These are phyloP conservation scores for Lineus longissimus DNA, from an alignment of 1,140 invertebrate genomes.

Conservation along the genomic window DNA sequence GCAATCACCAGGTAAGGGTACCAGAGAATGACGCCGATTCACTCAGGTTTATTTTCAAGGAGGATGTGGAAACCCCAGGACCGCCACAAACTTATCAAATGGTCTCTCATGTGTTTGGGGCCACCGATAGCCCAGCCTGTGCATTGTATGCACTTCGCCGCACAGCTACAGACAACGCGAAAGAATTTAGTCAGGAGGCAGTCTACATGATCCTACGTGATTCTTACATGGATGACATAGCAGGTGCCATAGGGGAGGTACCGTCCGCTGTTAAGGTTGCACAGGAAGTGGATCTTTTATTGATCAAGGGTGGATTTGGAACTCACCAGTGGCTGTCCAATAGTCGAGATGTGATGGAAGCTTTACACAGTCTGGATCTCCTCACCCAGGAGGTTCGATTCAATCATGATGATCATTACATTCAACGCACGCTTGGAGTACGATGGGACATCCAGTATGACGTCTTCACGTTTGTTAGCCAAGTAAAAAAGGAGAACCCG, in stretches of 20 bases:
- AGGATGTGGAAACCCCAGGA: conserved; percentile 1
- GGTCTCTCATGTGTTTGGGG: conserved; percentile 23
- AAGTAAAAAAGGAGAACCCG: background rate
- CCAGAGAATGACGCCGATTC: conserved; percentile 10
- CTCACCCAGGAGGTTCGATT: background rate
- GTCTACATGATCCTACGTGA: no score
- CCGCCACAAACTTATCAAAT: conserved; percentile 17
- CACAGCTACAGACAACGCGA: no score
- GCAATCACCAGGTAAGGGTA: conserved; percentile 21
- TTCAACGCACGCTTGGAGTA: conserved; percentile 4
- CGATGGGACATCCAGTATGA: conserved; percentile 9
- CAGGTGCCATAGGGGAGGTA: no score
- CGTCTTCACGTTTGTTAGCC: background rate
- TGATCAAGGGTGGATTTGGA: conserved; percentile 11
- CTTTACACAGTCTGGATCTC: no score
- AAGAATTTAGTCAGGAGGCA: no score
- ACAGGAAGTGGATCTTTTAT: no score
- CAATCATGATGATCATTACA: background rate
- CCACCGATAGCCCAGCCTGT: no score
- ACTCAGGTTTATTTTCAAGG: conserved; percentile 22
- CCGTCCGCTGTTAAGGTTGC: no score
- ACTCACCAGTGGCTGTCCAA: conserved; percentile 15
- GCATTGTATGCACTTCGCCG: no score
- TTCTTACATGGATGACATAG: no score
- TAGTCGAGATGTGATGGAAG: conserved; percentile 1